These are phyloP conservation scores for Halcyon badia DNA, from an alignment of 2,797 vertebrate genomes.

Conservation along the genomic window DNA sequence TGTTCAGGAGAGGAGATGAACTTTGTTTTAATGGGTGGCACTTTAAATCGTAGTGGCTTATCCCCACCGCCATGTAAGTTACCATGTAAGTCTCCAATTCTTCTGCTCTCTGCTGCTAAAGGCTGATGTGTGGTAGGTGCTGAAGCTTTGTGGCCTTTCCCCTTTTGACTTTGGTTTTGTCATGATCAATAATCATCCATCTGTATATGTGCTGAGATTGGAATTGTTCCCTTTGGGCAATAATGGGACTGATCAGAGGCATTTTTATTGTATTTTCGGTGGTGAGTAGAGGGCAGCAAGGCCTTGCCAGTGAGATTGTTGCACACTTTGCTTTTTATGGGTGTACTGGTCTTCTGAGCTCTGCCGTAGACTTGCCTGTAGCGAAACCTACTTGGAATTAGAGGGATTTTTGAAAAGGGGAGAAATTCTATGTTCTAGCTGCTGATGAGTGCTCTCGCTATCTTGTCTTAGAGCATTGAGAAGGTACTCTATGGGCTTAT, in stretches of 20 bases:
- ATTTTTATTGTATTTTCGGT: conserved; percentile 25
- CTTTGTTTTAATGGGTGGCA: conserved; percentile 97
- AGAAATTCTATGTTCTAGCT: not conserved
- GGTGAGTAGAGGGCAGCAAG: conserved; percentile 54
- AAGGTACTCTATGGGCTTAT: conserved; percentile 65
- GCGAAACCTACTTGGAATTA: conserved; percentile 32
- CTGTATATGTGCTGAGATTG: conserved; percentile 43
- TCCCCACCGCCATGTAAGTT: conserved; percentile 97
- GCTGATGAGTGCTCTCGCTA: conserved; percentile 30
- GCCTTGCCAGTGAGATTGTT: conserved; percentile 49
- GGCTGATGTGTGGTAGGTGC: conserved; percentile 77
- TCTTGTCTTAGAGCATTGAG: conserved; percentile 54
- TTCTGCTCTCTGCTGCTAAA: conserved; percentile 76
- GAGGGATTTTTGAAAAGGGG: conserved; percentile 11
- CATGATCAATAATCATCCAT: conserved; percentile 62
- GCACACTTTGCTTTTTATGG: conserved; percentile 59
- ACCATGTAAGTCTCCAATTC: conserved; percentile 89
- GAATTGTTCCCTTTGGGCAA: conserved; percentile 59
- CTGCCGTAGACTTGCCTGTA: conserved; percentile 50
- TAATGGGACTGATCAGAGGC: conserved; percentile 60
- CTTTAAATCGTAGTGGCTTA: conserved; percentile 95
- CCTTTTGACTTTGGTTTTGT: conserved; percentile 68
- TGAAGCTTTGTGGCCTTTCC: conserved; percentile 72
- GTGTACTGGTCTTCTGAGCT: conserved; percentile 61
- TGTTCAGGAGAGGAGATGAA: conserved; percentile 99